Conservation (phyloP, 1,140 invertebrate genomes). For the Idris sp. region DNA sequence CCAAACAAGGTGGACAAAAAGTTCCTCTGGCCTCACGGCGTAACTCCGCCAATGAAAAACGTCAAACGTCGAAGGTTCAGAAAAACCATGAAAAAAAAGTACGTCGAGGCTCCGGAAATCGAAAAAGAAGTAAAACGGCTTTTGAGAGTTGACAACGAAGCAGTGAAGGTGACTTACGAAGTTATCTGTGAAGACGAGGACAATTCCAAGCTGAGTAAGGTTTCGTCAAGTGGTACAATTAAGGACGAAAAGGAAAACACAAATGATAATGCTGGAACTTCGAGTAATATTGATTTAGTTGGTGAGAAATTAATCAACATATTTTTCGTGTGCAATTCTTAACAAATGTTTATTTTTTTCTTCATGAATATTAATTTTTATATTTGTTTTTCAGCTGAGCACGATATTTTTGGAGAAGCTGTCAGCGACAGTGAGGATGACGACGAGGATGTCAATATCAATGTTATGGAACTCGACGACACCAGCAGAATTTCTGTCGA, state of each 20-base stretch:
- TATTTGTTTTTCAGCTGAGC: constrained; percentile 79
- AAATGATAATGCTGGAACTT: constrained; percentile 70
- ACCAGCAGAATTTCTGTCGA: constrained; percentile 87
- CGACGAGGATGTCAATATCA: constrained; percentile 84
- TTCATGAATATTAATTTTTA: too few species aligned
- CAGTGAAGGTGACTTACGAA: constrained; percentile 93
- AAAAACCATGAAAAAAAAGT: constrained; percentile 97
- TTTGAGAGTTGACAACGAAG: constrained; percentile 94
- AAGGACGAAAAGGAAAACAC: constrained; percentile 80
- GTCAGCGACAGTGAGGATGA: constrained; percentile 89
- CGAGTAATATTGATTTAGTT: constrained; percentile 77
- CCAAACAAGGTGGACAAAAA: constrained; percentile 96
- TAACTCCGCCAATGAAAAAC: constrained; percentile 97
- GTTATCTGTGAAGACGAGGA: constrained; percentile 95
- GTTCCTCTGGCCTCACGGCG: constrained; percentile 94
- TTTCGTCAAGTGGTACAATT: constrained; percentile 79
- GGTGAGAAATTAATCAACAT: constrained; percentile 72
- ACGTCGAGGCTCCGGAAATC: constrained; percentile 97
- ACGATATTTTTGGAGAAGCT: constrained; percentile 93
- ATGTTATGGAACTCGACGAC: constrained; percentile 88
- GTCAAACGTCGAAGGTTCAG: constrained; percentile 94
- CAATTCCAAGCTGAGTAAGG: constrained; percentile 79
- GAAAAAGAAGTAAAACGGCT: constrained; percentile 97
- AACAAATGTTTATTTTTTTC: constrained; percentile 5
- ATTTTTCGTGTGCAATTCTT: neutral